These are phyloP conservation scores for Gobio occitaniae DNA, from an alignment of 2,797 vertebrate species.

Conservation along the genomic window DNA sequence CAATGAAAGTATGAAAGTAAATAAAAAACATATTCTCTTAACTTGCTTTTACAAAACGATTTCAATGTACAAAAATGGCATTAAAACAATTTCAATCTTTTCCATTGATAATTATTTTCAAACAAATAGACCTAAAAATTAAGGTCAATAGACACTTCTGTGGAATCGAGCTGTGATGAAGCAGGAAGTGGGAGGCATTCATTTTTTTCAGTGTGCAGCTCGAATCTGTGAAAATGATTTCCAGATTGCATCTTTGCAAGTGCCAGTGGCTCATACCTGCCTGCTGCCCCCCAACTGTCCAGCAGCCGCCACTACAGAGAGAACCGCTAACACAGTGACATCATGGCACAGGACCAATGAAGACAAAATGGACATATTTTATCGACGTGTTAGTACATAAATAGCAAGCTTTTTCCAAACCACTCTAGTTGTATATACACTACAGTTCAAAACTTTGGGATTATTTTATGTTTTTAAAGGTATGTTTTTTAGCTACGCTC, in stretches of 20 bases:
- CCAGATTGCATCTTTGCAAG: constrained; percentile 64
- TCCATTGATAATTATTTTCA: background rate
- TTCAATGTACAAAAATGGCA: background rate
- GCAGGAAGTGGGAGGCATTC: constrained; percentile 65
- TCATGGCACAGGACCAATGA: constrained; percentile 45
- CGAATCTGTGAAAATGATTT: constrained; percentile 64
- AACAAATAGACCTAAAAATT: constrained; percentile 9
- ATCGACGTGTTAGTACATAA: background rate
- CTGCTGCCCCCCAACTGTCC: constrained; percentile 80
- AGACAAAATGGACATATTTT: background rate
- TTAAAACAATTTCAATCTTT: background rate
- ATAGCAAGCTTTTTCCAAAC: background rate
- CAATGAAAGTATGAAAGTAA: background rate
- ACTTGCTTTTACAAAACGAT: background rate
- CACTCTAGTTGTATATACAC: background rate
- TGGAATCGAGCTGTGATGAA: constrained; percentile 48
- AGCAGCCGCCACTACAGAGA: constrained; percentile 59
- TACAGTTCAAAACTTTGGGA: background rate
- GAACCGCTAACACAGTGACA: constrained; percentile 42
- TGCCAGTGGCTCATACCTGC: constrained; percentile 60
- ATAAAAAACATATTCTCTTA: background rate
- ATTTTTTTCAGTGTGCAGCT: constrained; percentile 61
- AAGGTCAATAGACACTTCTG: constrained; percentile 39
- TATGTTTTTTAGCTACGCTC: too few relatives aligned
- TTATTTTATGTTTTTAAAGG: background rate